Evolutionary conservation across 2,888 invertebrate species (phyloP).

Genomic region (Laspeyria flexula): DNA sequence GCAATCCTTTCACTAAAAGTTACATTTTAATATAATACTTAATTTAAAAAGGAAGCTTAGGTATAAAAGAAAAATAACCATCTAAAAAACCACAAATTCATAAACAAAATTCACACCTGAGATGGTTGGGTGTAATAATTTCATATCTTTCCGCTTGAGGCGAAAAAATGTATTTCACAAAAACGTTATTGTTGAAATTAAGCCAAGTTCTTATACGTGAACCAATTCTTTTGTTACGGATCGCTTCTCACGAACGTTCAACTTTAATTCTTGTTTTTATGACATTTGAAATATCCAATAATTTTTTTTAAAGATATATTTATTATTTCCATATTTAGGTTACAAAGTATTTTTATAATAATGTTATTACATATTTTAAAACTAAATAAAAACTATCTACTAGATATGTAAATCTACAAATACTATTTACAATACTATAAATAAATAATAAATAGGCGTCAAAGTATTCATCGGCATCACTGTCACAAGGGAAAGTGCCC

Average conservation of each 20-base stretch:
- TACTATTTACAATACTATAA: too few relatives aligned
- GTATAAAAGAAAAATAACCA: conserved; percentile 15
- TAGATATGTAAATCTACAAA: too few relatives aligned
- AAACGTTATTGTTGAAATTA: not conserved
- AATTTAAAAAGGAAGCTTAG: conserved; percentile 17
- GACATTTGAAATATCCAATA: too few relatives aligned
- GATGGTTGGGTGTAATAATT: conserved; percentile 57
- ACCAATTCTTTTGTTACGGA: not conserved
- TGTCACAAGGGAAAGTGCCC: too few relatives aligned
- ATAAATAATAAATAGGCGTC: too few relatives aligned
- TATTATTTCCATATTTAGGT: too few relatives aligned
- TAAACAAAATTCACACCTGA: conserved; percentile 69
- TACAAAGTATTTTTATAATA: too few relatives aligned
- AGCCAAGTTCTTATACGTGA: conserved; percentile 15
- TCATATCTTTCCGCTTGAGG: conserved; percentile 55
- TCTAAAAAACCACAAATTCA: conserved; percentile 41
- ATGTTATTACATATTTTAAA: too few relatives aligned
- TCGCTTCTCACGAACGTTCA: not conserved
- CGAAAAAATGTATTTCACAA: conserved; percentile 52
- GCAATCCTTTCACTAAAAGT: not conserved
- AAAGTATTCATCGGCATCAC: too few relatives aligned
- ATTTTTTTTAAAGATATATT: too few relatives aligned
- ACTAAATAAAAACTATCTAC: too few relatives aligned
- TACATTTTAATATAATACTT: conserved; percentile 16
- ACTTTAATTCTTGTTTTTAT: not conserved